These are phyloP conservation scores for Eucera pruinosa DNA, from an alignment of 2,888 invertebrate genomes.

Conservation along the genomic window DNA sequence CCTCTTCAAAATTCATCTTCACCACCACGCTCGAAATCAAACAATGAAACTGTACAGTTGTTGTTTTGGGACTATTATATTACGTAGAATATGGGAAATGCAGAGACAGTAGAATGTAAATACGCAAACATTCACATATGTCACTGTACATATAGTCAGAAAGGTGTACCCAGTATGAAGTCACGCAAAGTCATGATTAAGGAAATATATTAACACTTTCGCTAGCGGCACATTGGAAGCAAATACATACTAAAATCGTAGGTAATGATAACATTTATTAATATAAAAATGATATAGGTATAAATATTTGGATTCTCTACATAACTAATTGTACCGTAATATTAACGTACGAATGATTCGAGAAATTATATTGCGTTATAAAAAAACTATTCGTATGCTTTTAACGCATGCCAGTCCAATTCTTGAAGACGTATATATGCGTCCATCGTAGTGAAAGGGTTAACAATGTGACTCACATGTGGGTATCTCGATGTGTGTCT, in stretches of 20 bases:
- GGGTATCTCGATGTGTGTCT: too few relatives aligned
- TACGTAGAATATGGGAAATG: background rate
- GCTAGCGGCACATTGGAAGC: background rate
- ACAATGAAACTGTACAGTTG: slow-evolving; percentile 2
- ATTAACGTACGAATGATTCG: too few relatives aligned
- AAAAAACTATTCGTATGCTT: too few relatives aligned
- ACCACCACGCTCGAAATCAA: slow-evolving; percentile 1
- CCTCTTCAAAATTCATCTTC: slow-evolving; percentile 17
- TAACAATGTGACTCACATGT: too few relatives aligned
- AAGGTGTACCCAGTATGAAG: too few relatives aligned
- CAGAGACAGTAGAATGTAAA: background rate
- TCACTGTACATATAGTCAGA: background rate
- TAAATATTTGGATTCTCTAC: too few relatives aligned
- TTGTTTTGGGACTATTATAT: background rate
- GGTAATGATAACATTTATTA: background rate
- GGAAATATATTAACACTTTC: background rate
- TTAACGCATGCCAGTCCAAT: too few relatives aligned
- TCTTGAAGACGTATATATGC: too few relatives aligned
- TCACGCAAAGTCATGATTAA: slow-evolving; percentile 24
- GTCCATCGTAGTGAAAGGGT: too few relatives aligned
- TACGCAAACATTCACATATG: background rate
- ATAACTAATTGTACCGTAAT: too few relatives aligned
- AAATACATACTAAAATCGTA: background rate
- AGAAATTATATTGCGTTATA: too few relatives aligned
- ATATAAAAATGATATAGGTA: too few relatives aligned